Base-by-base conservation (phyloP, 2,888 invertebrate species). In the Nemapogon koenigi region DNA sequence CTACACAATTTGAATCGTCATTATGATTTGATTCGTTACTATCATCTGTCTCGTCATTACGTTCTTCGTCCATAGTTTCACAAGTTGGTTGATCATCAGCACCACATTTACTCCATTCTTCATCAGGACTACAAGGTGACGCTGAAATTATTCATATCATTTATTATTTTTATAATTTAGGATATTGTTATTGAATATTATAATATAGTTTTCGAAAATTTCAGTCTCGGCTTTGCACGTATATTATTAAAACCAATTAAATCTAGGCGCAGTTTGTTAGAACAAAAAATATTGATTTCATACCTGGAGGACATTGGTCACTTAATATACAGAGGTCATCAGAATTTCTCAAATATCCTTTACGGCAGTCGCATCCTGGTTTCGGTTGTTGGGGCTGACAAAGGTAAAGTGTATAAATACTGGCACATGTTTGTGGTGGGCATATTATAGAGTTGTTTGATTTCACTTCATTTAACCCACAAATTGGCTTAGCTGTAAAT, bases 341-440 rank as follows among this genome's bases (percentile, higher is more conserved):
- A 3, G 16, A n/a, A 11, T 31, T 31, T 16, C 31, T 4, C 17
- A 31, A 31, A 11, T 31, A 16, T 3, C 11, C 31, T n/a, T 16
- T 31, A 31, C 16, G 16, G 17, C 31, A 31, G 17, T 31, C 17
- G 17, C 31, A 31, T 16, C 31, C 31, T 10, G 15, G 31, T 11
- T 14, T 10, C 11, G 7, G 7, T 8, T 8, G 10, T 16, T 13
- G 7, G 8, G 15, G 3, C 10, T n/a, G 10, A 17, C 31, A 31
- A 7, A 4, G 10, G 17, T 31, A 31, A 2, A 17, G 16, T 16
- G 16, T 31, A n/a, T 31, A 31, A 17, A 17, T 6, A 16, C 15
- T 31, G 2, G 16, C 31, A 31, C 31, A 31, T 10, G 8, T 10
- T 31, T 31, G 31, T 16, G 31, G 31, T 16, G 31, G 31, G 10